Percentiles rank a stretch among this genome's conserved stretches.
Conservation (phyloP, 2,797 vertebrate genomes). For the Scolopax bukidnonensis region DNA sequence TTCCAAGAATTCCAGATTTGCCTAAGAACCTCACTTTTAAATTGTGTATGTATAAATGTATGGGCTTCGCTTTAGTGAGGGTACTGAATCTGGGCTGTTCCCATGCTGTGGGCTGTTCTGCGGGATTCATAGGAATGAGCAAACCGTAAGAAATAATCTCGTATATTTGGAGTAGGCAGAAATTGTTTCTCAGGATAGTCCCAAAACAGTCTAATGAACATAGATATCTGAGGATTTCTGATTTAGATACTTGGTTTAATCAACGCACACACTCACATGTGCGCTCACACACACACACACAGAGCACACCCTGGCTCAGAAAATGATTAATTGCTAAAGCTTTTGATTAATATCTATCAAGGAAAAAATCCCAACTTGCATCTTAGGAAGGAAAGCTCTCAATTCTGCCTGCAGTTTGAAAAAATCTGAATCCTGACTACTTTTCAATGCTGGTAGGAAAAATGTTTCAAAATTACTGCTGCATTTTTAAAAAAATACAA, state of each 20-base stretch:
- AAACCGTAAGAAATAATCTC: neutral
- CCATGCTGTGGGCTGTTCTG: neutral
- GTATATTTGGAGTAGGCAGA: neutral
- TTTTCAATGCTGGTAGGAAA: neutral
- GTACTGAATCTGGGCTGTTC: neutral
- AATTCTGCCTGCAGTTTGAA: neutral
- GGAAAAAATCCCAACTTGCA: neutral
- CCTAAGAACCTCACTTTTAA: neutral
- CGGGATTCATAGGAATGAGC: neutral
- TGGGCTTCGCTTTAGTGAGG: accelerated
- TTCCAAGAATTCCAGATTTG: neutral
- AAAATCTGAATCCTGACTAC: neutral
- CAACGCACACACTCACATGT: neutral
- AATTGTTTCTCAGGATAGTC: neutral
- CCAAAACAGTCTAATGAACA: neutral
- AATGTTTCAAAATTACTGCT: neutral
- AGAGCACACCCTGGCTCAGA: neutral
- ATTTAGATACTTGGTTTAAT: neutral
- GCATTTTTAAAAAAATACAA: neutral
- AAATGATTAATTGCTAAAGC: constrained; percentile 3
- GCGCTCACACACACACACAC: neutral
- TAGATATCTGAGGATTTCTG: neutral
- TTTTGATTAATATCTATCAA: neutral
- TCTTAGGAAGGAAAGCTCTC: neutral
- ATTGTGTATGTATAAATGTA: neutral